These are phyloP conservation scores for Plebejus melissa DNA, from an alignment of 2,888 invertebrate species.

Conservation along the genomic window DNA sequence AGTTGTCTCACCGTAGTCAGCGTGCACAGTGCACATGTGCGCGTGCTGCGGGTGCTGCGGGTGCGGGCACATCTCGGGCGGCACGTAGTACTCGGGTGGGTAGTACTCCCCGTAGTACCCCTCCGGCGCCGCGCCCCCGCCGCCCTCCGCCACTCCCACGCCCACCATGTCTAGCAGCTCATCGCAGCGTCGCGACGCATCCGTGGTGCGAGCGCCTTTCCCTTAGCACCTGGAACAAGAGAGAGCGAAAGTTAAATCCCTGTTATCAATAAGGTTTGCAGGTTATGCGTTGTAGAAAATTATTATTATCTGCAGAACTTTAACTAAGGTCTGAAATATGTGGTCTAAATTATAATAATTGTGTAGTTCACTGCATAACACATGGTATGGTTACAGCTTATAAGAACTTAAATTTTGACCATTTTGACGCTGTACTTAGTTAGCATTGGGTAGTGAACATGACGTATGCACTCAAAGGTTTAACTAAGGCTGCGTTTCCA, in stretches of 20 bases:
- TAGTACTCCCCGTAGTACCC: constrained; percentile 80
- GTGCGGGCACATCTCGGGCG: constrained; percentile 80
- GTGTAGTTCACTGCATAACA: no score
- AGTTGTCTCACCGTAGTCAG: constrained; percentile 83
- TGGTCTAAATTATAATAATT: no score
- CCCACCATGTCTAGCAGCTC: constrained; percentile 71
- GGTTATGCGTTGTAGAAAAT: neutral
- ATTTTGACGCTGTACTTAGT: no score
- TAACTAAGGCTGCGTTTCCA: no score
- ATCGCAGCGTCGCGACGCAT: constrained; percentile 60
- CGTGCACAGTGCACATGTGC: constrained; percentile 84
- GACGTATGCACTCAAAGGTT: no score
- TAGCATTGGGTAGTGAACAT: no score
- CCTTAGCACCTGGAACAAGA: constrained; percentile 56
- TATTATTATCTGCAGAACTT: neutral
- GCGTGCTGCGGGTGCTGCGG: constrained; percentile 81
- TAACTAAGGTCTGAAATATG: no score
- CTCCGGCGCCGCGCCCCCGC: constrained; percentile 62
- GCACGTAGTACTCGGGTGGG: constrained; percentile 77
- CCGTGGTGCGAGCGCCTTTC: constrained; percentile 50
- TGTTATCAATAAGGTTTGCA: neutral
- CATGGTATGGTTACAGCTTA: no score
- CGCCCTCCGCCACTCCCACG: constrained; percentile 72
- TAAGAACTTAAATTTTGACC: no score
- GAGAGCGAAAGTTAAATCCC: constrained; percentile 16